Evolutionary conservation across 2,888 invertebrate genomes (phyloP).

Genomic region (Capitulum mitella): DNA sequence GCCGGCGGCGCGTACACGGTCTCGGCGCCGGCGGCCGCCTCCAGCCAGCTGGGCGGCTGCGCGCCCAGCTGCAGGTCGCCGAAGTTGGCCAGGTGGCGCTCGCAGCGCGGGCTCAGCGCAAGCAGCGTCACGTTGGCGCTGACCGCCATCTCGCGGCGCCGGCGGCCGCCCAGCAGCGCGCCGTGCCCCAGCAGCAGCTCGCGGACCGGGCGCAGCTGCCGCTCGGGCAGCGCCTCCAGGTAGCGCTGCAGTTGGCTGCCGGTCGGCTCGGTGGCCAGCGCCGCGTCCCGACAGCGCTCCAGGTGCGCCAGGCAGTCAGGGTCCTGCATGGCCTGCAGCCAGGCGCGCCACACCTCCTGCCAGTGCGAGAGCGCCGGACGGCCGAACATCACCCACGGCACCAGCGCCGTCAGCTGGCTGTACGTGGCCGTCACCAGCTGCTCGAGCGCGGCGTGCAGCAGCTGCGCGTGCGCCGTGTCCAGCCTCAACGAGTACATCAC

Average conservation of each 20-base stretch:
- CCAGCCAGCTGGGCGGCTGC: slow-evolving; percentile 37
- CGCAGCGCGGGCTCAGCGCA: slow-evolving; percentile 39
- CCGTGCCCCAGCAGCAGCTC: slow-evolving; percentile 54
- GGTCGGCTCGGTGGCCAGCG: slow-evolving; percentile 25
- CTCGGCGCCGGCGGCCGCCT: slow-evolving; percentile 20
- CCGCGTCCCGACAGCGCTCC: slow-evolving; percentile 28
- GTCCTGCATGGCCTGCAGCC: slow-evolving; percentile 33
- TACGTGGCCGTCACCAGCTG: slow-evolving; percentile 33
- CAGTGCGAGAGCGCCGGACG: slow-evolving; percentile 28
- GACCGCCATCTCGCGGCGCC: slow-evolving; percentile 32
- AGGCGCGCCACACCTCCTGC: slow-evolving; percentile 32
- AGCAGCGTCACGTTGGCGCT: slow-evolving; percentile 32
- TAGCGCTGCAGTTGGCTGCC: slow-evolving; percentile 30
- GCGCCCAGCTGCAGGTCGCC: slow-evolving; percentile 43
- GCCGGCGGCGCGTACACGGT: neutral
- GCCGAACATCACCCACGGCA: slow-evolving; percentile 28
- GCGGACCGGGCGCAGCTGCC: slow-evolving; percentile 59
- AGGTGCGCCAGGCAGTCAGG: slow-evolving; percentile 29
- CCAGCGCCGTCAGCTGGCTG: slow-evolving; percentile 28
- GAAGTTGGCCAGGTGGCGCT: slow-evolving; percentile 54
- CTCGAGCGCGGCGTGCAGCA: slow-evolving; percentile 33
- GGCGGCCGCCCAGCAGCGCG: slow-evolving; percentile 41
- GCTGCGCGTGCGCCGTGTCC: slow-evolving; percentile 30
- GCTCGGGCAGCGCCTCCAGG: slow-evolving; percentile 29
- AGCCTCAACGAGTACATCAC: slow-evolving; percentile 32